These are phyloP conservation scores for Eurypyga helias DNA, from an alignment of 2,113 vertebrate species.

Conservation along the genomic window DNA sequence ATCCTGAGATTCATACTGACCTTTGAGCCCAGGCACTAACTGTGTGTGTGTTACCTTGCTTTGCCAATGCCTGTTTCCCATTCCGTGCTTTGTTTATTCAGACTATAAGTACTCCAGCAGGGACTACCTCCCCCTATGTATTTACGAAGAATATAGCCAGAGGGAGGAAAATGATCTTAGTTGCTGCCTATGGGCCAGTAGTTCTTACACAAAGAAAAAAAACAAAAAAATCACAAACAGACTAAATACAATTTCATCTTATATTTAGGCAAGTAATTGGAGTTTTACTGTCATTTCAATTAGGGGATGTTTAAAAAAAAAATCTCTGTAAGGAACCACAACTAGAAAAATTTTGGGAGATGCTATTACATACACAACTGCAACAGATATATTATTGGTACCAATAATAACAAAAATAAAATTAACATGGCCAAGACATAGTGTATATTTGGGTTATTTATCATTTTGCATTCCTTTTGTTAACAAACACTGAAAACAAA, in stretches of 20 bases:
- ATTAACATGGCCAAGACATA: accelerated
- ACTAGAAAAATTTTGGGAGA: not conserved
- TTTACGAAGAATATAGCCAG: not conserved
- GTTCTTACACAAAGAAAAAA: accelerated
- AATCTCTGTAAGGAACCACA: not conserved
- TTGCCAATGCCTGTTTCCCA: not conserved
- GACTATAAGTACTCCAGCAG: not conserved
- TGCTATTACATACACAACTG: accelerated
- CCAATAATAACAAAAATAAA: not conserved
- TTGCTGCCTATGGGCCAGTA: not conserved
- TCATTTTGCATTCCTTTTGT: not conserved
- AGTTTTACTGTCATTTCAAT: not conserved
- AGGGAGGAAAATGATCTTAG: not conserved
- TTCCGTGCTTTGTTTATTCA: not conserved
- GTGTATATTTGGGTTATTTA: not conserved
- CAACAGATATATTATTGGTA: not conserved
- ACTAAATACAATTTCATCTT: not conserved
- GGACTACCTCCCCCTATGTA: not conserved
- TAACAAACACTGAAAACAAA: not conserved
- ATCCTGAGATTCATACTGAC: accelerated
- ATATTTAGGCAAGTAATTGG: not conserved
- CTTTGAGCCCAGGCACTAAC: accelerated
- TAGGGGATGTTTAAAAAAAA: too few relatives aligned
- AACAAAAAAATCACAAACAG: not conserved
- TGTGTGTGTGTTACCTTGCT: not conserved